phyloP scores from a whole-genome alignment of 2,888 invertebrate genomes.

The Heliconius ethilla region DNA sequence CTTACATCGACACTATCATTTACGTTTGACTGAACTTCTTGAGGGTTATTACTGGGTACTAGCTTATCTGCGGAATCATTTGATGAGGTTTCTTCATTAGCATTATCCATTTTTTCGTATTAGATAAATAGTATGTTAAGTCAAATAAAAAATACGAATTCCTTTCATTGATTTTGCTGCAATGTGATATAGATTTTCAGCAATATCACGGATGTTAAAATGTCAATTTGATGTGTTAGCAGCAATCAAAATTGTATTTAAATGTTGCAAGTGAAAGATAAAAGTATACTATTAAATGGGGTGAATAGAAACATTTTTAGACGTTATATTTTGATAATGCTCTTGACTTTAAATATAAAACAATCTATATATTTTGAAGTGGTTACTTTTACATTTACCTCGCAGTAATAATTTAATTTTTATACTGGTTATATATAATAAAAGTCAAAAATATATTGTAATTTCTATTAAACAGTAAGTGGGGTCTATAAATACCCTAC shows the following conservation, averaged over 20 bases:
- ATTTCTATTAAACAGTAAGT: too few species aligned
- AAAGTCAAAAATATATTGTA: too few species aligned
- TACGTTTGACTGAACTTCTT: constrained; percentile 50
- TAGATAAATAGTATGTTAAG: background rate
- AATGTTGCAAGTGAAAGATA: background rate
- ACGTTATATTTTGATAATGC: too few species aligned
- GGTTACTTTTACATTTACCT: too few species aligned
- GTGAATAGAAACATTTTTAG: too few species aligned
- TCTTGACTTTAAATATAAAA: too few species aligned
- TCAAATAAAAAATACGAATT: constrained; percentile 2
- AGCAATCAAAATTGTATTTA: background rate
- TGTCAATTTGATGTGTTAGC: constrained; percentile 9
- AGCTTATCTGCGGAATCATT: constrained; percentile 57
- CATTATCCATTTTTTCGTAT: constrained; percentile 49
- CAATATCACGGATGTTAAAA: constrained; percentile 37
- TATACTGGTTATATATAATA: too few species aligned
- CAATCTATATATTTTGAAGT: too few species aligned
- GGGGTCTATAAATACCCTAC: too few species aligned
- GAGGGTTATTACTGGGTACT: constrained; percentile 54
- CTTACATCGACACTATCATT: constrained; percentile 67
- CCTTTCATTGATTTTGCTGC: constrained; percentile 35
- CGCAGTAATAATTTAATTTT: too few species aligned
- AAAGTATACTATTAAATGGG: background rate
- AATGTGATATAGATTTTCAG: constrained; percentile 40
- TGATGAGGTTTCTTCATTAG: constrained; percentile 52